These are phyloP conservation scores for Alloplasta piceator DNA, from an alignment of 2,888 invertebrate species.

Conservation along the genomic window DNA sequence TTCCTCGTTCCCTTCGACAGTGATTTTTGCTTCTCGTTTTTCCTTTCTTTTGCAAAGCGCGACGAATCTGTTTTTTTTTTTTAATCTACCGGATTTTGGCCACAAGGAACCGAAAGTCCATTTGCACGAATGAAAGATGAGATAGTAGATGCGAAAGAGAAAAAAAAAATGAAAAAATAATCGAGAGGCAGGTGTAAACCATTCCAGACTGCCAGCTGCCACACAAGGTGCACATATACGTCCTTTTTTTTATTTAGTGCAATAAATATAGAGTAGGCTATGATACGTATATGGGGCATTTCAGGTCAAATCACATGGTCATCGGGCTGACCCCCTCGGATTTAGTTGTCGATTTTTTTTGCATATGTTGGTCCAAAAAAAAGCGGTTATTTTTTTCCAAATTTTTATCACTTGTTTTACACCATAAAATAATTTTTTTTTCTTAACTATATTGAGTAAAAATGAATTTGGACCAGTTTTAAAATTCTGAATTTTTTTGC, in stretches of 20 bases:
- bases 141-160: constrained; percentile 24
- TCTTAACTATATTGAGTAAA: too few relatives aligned
- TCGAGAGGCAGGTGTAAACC: constrained; percentile 56
- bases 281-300: not conserved
- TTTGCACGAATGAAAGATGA: constrained; percentile 51
- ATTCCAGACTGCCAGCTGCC: constrained; percentile 59
- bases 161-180: constrained; percentile 46
- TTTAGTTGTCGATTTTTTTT: too few relatives aligned
- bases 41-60: not conserved
- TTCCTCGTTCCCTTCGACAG: not conserved
- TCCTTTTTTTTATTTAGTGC: constrained; percentile 24
- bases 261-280: constrained; percentile 18
- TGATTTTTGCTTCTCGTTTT: constrained; percentile 13
- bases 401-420: too few relatives aligned
- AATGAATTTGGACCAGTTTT: too few relatives aligned
- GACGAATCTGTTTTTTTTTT: constrained; percentile 50
- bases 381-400: too few relatives aligned
- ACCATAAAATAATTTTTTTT: too few relatives aligned
- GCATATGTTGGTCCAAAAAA: too few relatives aligned
- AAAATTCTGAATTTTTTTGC: too few relatives aligned
- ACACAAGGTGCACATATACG: constrained; percentile 29
- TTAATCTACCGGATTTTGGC: constrained; percentile 32
- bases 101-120: constrained; percentile 37
- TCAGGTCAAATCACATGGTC: too few relatives aligned
- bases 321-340: too few relatives aligned